Evolutionary conservation across 2,113 vertebrate genomes (phyloP), one percentile per base, ranked within the genome.

Genomic region (Rousettus leschenaultii): DNA sequence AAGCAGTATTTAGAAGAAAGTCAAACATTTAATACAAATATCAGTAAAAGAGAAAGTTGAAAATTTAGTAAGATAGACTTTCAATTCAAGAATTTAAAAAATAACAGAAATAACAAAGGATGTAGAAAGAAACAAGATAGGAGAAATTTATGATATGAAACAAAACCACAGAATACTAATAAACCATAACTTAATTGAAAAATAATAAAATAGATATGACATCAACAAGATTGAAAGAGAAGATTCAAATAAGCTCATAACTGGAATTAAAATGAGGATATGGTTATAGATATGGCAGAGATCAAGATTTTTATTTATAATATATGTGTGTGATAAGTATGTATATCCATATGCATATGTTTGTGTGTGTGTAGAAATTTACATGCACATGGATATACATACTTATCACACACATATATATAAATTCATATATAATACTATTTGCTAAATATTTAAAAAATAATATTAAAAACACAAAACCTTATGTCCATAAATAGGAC

Each of bases 191-290:
- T 6, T 38, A 71, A 66, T 74, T 40, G 15, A 55, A 93, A 71
- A 71, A 33, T 74, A 79, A 24, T 74, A 65, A 66, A 92, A 79
- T 5, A 59, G 7, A 30, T 48, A 85, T 18, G 65, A 71, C 4
- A 51, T 8, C 30, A 79, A 45, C 2, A 79, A 68, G 12, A 94
- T 14, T 53, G 26, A 83, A 40, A 84, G 43, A 84, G 7, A 26
- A 78, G 7, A 1, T 0, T 11, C n/a, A 61, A n/a, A 24, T 1
- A 92, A 92, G 65, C 6, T 21, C 12, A 45, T 13, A 33, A 71
- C 10, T 96, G 6, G 7, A 90, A 87, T 92, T 63, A 96, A 89
- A 93, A 92, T 48, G 51, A 80, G 35, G 7, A 38, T 8, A 94
- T 51, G 12, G 40, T 79, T 57, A 51, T 55, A 79, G 24, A 43